Evolutionary conservation across 2,113 vertebrate genomes (phyloP), one percentile per base, ranked within the genome.

Genomic region (Amia ocellicauda): DNA sequence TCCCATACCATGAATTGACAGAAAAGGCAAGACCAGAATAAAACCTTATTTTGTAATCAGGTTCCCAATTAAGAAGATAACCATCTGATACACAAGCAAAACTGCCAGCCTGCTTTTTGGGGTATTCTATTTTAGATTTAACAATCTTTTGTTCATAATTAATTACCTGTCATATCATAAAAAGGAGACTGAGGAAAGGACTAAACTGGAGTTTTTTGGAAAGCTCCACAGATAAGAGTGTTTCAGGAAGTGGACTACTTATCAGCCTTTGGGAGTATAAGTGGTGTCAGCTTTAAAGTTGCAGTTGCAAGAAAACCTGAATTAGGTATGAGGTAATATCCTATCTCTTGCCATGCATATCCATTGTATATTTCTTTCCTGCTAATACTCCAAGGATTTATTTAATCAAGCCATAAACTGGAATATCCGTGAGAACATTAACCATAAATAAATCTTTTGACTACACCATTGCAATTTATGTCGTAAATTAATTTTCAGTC

Each of bases 141-240:
- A 42, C 2, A 8, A 47, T 47, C n/a, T 19, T 47, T 47, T 54
- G 51, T 54, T 54, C 51, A 19, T 54, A 54, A 54, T 54, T 54
- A 54, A 54, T 54, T 54, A 54, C 7, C 51, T 54, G 51, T 24
- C 51, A 54, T 13, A 22, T 22, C 22, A 20, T 24, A 54, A 24
- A 24, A 19, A 54, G 24, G 51, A 20, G 22, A 54, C n/a, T 22
- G 13, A 27, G 20, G 5, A 22, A 54, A 54, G 17, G 20, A 50
- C 47, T 50, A 27, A 54, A 24, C 22, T 54, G 16, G 24, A 54
- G 51, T 54, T 22, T 23, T 47, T 13, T 27, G 19, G 8, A 22
- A 19, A 2, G 8, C 7, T 54, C 51, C 51, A 10, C 51, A 22
- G 20, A 27, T 22, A 54, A 5, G 24, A 54, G 22, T 13, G 24